These are phyloP conservation scores for Agrilus mali DNA, from an alignment of 2,888 invertebrate genomes.

Conservation along the genomic window DNA sequence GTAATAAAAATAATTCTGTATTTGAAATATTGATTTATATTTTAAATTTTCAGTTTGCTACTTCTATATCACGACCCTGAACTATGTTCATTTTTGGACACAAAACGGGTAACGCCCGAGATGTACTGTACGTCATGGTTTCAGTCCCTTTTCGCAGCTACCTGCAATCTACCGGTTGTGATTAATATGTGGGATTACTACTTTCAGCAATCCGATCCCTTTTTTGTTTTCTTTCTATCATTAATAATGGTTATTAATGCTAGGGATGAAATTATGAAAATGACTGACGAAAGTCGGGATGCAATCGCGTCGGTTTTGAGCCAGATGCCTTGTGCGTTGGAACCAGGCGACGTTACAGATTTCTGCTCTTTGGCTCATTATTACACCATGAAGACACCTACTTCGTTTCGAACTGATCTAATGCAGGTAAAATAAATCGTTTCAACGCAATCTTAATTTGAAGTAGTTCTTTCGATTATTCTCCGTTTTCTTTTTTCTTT, in stretches of 20 bases:
- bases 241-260: slow-evolving; percentile 93
- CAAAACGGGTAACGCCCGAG: slow-evolving; percentile 86
- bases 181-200: slow-evolving; percentile 95
- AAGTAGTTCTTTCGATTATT: no score
- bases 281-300: slow-evolving; percentile 59
- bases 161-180: slow-evolving; percentile 74
- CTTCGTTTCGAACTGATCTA: slow-evolving; percentile 79
- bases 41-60: slow-evolving; percentile 39
- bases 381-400: slow-evolving; percentile 86
- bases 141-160: slow-evolving; percentile 77
- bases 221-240: slow-evolving; percentile 88
- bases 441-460: no score
- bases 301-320: slow-evolving; percentile 54
- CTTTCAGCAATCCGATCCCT: slow-evolving; percentile 91
- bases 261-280: slow-evolving; percentile 68
- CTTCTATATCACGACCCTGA: slow-evolving; percentile 96
- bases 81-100: slow-evolving; percentile 91
- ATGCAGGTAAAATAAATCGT: slow-evolving; percentile 36
- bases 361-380: slow-evolving; percentile 95
- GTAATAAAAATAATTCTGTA: no score
- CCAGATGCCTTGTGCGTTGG: slow-evolving; percentile 74
- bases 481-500: no score
- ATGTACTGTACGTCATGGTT: slow-evolving; percentile 84
- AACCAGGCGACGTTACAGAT: slow-evolving; percentile 90
- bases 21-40: no score